phyloP scores from a whole-genome alignment of 2,888 invertebrate species.

The Lepidonotus clava region DNA sequence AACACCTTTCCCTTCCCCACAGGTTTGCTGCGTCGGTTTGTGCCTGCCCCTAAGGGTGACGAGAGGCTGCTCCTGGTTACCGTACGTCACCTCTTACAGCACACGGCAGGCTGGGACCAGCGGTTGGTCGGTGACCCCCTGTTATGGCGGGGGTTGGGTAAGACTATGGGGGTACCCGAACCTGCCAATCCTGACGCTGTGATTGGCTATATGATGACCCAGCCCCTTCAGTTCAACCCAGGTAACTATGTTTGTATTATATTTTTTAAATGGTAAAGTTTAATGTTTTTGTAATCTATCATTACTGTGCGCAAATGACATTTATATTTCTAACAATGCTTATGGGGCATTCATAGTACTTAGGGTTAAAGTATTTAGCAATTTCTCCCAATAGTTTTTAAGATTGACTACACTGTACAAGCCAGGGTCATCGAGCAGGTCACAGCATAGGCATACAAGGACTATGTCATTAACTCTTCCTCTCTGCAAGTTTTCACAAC shows the following conservation, averaged over 20 bases:
- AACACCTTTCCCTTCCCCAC: background rate
- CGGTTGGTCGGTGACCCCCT: conserved; percentile 61
- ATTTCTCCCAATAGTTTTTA: too few species aligned
- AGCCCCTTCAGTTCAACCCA: conserved; percentile 66
- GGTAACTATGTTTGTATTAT: conserved; percentile 55
- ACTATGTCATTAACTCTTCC: too few species aligned
- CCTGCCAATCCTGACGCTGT: conserved; percentile 59
- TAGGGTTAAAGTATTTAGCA: too few species aligned
- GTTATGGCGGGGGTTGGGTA: conserved; percentile 54
- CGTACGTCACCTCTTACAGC: conserved; percentile 70
- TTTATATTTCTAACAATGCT: too few species aligned
- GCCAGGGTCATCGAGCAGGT: too few species aligned
- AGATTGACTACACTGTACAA: too few species aligned
- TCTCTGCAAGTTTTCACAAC: too few species aligned
- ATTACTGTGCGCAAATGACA: too few species aligned
- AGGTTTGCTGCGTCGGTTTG: conserved; percentile 15
- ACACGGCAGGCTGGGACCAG: conserved; percentile 75
- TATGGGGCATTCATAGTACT: too few species aligned
- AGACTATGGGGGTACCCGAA: conserved; percentile 25
- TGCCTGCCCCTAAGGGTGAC: conserved; percentile 47
- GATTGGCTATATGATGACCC: conserved; percentile 69
- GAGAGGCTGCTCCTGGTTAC: conserved; percentile 57
- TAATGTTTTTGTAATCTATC: too few species aligned
- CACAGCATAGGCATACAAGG: conserved; percentile 68
- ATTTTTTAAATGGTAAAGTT: too few species aligned